Conservation (phyloP, 1,140 invertebrate genomes). For the Magallana angulata region DNA sequence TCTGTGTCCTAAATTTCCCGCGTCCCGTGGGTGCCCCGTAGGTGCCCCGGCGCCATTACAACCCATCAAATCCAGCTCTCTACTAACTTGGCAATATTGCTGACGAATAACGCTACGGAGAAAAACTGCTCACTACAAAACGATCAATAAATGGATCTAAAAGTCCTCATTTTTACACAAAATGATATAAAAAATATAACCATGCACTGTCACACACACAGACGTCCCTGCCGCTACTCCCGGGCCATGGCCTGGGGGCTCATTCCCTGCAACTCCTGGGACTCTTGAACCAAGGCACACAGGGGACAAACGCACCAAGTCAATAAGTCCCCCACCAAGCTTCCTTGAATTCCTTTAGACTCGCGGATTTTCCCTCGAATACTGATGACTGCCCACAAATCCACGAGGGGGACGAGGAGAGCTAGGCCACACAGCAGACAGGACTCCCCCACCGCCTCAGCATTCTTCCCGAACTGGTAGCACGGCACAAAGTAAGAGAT, state of each 20-base stretch:
- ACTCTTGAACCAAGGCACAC: conserved; percentile 75
- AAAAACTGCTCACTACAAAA: neutral
- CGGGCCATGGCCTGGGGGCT: conserved; percentile 65
- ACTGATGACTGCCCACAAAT: conserved; percentile 64
- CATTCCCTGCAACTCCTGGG: conserved; percentile 72
- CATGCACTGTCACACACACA: neutral
- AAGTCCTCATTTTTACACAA: neutral
- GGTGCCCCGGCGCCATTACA: neutral
- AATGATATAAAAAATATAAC: neutral
- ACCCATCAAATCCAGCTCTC: neutral
- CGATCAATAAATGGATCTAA: neutral
- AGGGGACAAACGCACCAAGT: conserved; percentile 71
- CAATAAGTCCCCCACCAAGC: conserved; percentile 70
- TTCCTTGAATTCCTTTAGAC: conserved; percentile 72
- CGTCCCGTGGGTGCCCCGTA: conserved; percentile 3
- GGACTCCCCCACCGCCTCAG: conserved; percentile 76
- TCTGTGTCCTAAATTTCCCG: neutral
- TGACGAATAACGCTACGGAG: neutral
- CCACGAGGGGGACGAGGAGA: conserved; percentile 69
- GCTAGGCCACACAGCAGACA: conserved; percentile 74
- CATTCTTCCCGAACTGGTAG: conserved; percentile 76
- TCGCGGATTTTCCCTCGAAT: conserved; percentile 77
- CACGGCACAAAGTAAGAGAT: conserved; percentile 76
- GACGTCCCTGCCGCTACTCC: conserved; percentile 53
- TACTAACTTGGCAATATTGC: neutral